phyloP scores from a whole-genome alignment of 2,797 vertebrate genomes.

The Arctocebus calabarensis region DNA sequence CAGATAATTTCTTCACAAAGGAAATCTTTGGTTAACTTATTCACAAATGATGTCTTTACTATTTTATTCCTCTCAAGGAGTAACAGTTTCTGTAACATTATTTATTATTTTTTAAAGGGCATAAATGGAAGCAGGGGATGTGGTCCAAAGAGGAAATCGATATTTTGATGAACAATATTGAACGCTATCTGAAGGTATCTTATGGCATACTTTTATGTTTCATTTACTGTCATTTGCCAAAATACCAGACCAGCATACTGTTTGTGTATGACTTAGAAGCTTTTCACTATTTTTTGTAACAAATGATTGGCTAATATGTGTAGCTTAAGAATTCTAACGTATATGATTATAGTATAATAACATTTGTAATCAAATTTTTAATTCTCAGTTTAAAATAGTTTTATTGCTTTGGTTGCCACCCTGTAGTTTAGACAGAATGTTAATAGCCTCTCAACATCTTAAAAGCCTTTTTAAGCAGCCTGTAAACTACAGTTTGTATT shows the following conservation, averaged over 20 bases:
- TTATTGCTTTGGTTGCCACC: constrained; percentile 15
- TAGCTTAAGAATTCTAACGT: constrained; percentile 58
- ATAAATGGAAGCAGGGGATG: constrained; percentile 99
- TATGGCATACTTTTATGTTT: constrained; percentile 57
- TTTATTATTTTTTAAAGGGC: constrained; percentile 90
- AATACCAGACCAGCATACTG: constrained; percentile 3
- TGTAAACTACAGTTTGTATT: not conserved
- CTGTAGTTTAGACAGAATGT: constrained; percentile 17
- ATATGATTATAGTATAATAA: not conserved
- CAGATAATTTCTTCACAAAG: constrained; percentile 8
- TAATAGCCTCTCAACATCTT: not conserved
- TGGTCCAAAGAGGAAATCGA: constrained; percentile 99
- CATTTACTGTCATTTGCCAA: constrained; percentile 44
- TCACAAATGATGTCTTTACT: constrained; percentile 7
- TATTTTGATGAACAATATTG: constrained; percentile 98
- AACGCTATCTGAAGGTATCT: constrained; percentile 96
- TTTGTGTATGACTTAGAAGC: not conserved
- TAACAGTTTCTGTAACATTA: constrained; percentile 63
- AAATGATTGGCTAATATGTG: not conserved
- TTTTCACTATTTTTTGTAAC: constrained; percentile 52
- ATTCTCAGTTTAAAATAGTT: constrained; percentile 48
- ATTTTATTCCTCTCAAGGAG: constrained; percentile 21
- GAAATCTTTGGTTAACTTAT: constrained; percentile 12
- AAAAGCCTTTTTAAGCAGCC: constrained; percentile 45
- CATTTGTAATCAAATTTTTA: constrained; percentile 41